Evolutionary conservation across 2,113 vertebrate genomes (phyloP), one percentile per base, ranked within the genome.

Genomic region (Austrofundulus limnaeus): DNA sequence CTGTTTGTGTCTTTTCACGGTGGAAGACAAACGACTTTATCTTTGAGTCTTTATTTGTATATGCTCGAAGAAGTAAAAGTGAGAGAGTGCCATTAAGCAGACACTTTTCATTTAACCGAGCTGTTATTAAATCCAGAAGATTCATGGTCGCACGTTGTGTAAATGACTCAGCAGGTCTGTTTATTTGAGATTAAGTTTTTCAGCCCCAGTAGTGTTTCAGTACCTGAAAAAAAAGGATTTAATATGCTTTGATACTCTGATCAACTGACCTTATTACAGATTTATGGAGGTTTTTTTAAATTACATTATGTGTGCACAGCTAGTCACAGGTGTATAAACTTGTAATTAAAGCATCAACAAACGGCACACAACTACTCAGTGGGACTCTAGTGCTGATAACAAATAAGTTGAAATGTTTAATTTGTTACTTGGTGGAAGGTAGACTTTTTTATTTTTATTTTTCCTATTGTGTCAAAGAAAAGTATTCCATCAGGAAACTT

Each of bases 1-100:
- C 84, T 86, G 88, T 52, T 59, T 77, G 61, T 66, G 43, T 57
- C 3, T 78, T 57, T 75, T 58, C 79, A 78, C 77, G 73, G 72
- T 65, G 38, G 51, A 77, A 72, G 72, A 82, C 65, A 78, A 80
- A 80, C 70, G 59, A 45, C 43, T 75, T 66, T 16, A 48, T 69
- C 50, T 54, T 78, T 14, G 46, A 31, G 45, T 53, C 14, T 2
- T 39, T 38, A 23, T 16, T 45, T 14, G 28, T 21, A 7, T 34
- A 42, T 34, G 10, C 31, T 8, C 8, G 31, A 72, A 77, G 38
- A 61, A 48, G 37, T 28, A 15, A 66, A 72, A 63, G 25, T 62
- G 19, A 66, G 53, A 1, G 68, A 66, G 42, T 24, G 54, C 34
- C 52, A 58, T 45, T 56, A 24, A 49, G 41, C 24, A 46, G n/a